phyloP scores from a whole-genome alignment of 2,797 vertebrate species.

The Linurgus olivaceus region DNA sequence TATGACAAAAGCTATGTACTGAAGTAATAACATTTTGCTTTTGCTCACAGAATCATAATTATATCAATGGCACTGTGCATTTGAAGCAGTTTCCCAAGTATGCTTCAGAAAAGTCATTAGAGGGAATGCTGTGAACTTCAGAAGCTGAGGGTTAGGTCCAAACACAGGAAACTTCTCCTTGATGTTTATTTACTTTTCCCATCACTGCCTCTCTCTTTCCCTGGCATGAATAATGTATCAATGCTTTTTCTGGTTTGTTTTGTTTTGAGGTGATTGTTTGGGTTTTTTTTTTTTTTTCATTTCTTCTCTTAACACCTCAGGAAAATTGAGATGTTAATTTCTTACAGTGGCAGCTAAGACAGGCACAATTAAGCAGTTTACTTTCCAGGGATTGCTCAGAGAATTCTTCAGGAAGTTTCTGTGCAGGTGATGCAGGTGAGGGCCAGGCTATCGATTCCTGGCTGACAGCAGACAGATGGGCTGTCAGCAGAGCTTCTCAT shows the following conservation, averaged over 20 bases:
- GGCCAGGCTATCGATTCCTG: conserved; percentile 20
- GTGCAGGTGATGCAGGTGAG: background rate
- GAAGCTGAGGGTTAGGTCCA: background rate
- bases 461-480: conserved; percentile 66
- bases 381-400: conserved; percentile 27
- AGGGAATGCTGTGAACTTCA: background rate
- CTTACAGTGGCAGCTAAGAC: conserved; percentile 1
- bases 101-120: background rate
- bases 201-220: background rate
- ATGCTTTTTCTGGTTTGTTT: background rate
- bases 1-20: background rate
- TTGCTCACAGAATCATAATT: background rate
- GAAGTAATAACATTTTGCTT: background rate
- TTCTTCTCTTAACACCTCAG: background rate
- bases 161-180: background rate
- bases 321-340: conserved; percentile 20
- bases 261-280: background rate
- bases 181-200: background rate
- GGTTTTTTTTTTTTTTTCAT: too few relatives aligned
- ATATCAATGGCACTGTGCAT: background rate
- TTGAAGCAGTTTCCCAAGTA: background rate
- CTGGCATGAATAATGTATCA: background rate
- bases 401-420: conserved; percentile 37
- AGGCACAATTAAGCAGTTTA: conserved; percentile 32
- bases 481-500: conserved; percentile 52